A percentile compares a stretch with the other conserved stretches of the same genome.
Evolutionary conservation across 2,113 vertebrate genomes (phyloP).

Genomic region (Crocuta crocuta): DNA sequence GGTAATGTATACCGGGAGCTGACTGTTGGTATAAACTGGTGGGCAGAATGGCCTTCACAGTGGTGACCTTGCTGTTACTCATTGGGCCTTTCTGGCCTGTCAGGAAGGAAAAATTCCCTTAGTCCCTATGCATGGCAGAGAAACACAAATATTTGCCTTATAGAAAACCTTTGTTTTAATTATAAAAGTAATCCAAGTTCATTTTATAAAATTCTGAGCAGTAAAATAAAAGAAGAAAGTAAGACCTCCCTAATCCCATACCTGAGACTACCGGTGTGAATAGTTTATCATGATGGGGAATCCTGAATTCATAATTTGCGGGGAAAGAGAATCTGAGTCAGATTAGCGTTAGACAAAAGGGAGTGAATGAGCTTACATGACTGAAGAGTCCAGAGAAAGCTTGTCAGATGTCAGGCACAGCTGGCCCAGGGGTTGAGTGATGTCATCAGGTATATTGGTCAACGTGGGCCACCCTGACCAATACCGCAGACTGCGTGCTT

Average conservation of each 20-base stretch:
- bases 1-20: background rate
- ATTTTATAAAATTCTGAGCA: background rate
- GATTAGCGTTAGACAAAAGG: background rate
- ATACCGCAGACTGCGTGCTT: background rate
- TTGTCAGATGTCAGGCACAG: background rate
- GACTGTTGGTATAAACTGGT: too few species aligned
- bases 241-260: background rate
- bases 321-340: background rate
- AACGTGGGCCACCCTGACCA: background rate
- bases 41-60: fast-evolving
- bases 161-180: background rate
- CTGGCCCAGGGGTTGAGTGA: background rate
- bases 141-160: background rate
- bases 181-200: background rate
- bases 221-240: background rate
- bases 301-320: background rate
- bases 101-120: background rate
- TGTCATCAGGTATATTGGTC: background rate
- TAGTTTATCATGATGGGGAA: background rate
- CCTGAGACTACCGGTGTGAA: background rate
- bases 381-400: background rate
- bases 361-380: too few species aligned
- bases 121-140: background rate
- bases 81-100: background rate
- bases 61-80: background rate